Conservation (phyloP, 1,140 invertebrate species). For the Pseudoatta argentina region DNA sequence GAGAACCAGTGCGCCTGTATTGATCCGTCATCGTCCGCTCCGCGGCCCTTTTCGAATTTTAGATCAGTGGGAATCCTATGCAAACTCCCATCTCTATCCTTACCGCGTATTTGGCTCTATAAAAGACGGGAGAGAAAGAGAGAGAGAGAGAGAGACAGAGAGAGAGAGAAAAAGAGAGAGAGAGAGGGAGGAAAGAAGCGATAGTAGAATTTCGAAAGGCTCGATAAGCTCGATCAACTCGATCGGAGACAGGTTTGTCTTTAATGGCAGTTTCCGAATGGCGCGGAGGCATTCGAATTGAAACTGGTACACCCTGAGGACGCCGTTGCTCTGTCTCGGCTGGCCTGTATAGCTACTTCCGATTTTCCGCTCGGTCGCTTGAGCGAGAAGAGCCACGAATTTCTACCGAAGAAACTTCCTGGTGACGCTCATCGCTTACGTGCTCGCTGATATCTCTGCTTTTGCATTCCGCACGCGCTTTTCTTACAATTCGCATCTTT, state of each 20-base stretch:
- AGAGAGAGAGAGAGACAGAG: not conserved
- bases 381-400: slow-evolving; percentile 27
- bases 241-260: slow-evolving; percentile 58
- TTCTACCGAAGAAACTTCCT: not conserved
- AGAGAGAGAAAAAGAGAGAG: not conserved
- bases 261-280: slow-evolving; percentile 58
- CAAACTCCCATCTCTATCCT: slow-evolving; percentile 65
- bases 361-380: slow-evolving; percentile 58
- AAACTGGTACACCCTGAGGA: slow-evolving; percentile 26
- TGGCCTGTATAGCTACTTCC: slow-evolving; percentile 52
- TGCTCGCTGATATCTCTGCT: not conserved
- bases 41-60: slow-evolving; percentile 74
- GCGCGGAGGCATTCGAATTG: slow-evolving; percentile 33
- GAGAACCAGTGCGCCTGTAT: slow-evolving; percentile 60
- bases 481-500: not conserved
- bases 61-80: slow-evolving; percentile 74
- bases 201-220: slow-evolving; percentile 31
- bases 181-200: not conserved
- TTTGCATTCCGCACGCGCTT: not conserved
- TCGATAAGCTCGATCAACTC: slow-evolving; percentile 65
- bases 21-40: slow-evolving; percentile 73
- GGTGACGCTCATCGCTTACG: not conserved
- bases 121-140: not conserved
- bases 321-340: slow-evolving; percentile 31
- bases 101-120: slow-evolving; percentile 39